These are phyloP conservation scores for Dicentrarchus labrax DNA, from an alignment of 2,113 vertebrate genomes.

Conservation along the genomic window DNA sequence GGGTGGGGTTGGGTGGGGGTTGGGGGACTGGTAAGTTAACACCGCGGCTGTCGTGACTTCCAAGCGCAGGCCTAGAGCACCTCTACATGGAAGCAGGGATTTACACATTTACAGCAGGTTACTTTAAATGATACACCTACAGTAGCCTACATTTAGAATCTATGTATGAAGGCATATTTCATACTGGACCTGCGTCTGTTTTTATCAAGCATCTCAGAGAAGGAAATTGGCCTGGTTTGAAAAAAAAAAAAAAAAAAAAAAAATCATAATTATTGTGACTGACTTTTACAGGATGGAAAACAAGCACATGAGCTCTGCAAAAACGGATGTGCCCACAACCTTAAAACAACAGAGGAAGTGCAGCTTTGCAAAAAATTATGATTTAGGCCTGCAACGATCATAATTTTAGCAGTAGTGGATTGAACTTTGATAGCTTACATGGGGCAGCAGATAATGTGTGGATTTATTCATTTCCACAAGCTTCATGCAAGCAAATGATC, in stretches of 20 bases:
- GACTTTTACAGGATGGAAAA: background rate
- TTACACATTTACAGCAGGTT: background rate
- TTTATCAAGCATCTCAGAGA: background rate
- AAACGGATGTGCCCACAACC: background rate
- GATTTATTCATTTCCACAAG: background rate
- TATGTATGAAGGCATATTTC: background rate
- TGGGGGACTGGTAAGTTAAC: slow-evolving; percentile 56
- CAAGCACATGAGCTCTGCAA: background rate
- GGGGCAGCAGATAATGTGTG: background rate
- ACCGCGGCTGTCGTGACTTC: slow-evolving; percentile 44
- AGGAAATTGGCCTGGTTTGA: background rate
- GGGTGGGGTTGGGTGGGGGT: slow-evolving; percentile 44
- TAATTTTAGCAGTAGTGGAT: background rate
- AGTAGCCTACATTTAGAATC: background rate
- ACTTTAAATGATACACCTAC: background rate
- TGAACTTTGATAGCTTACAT: background rate
- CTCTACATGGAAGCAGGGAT: slow-evolving; percentile 54
- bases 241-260: background rate
- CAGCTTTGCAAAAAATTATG: background rate
- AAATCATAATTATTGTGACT: too few relatives aligned
- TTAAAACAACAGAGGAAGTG: too few relatives aligned
- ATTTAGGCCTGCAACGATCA: background rate
- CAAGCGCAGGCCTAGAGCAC: slow-evolving; percentile 42
- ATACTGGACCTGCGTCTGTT: background rate
- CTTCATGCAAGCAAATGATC: background rate